Conservation (phyloP, 2,113 vertebrate genomes). For the Callaeas wilsoni region DNA sequence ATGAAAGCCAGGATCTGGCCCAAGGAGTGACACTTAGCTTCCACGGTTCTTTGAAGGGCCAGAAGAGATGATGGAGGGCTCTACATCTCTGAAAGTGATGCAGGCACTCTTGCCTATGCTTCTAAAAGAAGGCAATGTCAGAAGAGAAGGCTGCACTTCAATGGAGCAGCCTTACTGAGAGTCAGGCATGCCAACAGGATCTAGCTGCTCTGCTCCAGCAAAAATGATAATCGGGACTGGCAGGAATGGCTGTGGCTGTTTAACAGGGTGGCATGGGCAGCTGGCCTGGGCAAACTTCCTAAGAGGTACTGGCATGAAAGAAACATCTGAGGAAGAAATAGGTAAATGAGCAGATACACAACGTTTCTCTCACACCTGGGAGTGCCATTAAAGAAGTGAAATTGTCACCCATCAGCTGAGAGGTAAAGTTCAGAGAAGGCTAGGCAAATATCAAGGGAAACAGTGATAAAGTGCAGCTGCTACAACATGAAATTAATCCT, state of each 20-base stretch:
- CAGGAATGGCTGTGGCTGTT: not conserved
- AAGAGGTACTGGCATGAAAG: not conserved
- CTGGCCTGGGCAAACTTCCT: not conserved
- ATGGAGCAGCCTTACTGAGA: not conserved
- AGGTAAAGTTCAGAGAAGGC: not conserved
- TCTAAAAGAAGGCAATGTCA: not conserved
- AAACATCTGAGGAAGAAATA: not conserved
- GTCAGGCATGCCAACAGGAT: not conserved
- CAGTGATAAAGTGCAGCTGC: not conserved
- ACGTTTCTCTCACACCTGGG: not conserved
- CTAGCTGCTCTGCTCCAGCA: not conserved
- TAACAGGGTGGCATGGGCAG: not conserved
- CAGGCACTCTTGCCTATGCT: accelerated
- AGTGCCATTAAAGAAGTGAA: not conserved
- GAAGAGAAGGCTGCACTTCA: not conserved
- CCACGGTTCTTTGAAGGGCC: not conserved
- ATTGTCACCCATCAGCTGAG: not conserved
- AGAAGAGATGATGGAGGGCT: not conserved
- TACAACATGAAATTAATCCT: not conserved
- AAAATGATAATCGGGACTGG: accelerated
- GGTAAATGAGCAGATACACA: not conserved
- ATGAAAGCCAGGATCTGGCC: not conserved
- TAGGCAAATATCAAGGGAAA: not conserved
- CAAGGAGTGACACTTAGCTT: not conserved
- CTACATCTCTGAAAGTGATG: not conserved